These are phyloP conservation scores for Troglohyphantes excavatus DNA, from an alignment of 2,888 invertebrate species.

Conservation along the genomic window DNA sequence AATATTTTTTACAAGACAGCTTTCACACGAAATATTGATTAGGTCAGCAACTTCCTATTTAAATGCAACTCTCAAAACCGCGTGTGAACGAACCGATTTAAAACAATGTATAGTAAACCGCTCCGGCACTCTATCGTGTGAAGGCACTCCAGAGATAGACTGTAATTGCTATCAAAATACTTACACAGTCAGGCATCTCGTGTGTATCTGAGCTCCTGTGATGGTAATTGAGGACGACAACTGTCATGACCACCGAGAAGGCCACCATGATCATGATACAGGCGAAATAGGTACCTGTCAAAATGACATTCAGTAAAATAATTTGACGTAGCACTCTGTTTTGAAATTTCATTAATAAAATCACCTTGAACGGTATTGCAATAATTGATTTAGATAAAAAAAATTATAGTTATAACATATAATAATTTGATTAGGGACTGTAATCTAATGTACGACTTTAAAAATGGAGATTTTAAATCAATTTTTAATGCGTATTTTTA, in stretches of 20 bases:
- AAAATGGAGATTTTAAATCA: too few relatives aligned
- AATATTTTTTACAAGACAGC: too few relatives aligned
- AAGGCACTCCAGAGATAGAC: too few relatives aligned
- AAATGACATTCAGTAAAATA: neutral
- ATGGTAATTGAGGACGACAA: slow-evolving; percentile 98
- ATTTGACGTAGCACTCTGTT: too few relatives aligned
- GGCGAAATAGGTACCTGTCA: slow-evolving; percentile 97
- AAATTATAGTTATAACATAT: neutral
- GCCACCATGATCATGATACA: slow-evolving; percentile 99
- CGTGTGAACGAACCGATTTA: too few relatives aligned
- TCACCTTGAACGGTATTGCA: neutral
- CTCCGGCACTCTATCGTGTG: too few relatives aligned
- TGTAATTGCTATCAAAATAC: slow-evolving; percentile 81
- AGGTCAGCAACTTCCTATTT: too few relatives aligned
- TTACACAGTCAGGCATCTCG: slow-evolving; percentile 98
- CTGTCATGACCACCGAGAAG: slow-evolving; percentile 98
- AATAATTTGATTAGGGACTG: neutral
- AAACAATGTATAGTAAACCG: too few relatives aligned
- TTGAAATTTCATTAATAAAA: neutral
- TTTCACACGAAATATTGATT: too few relatives aligned
- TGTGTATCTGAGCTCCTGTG: slow-evolving; percentile 98
- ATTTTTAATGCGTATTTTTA: too few relatives aligned
- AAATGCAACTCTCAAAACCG: too few relatives aligned
- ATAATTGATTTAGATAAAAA: neutral
- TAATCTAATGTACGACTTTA: neutral